phyloP scores from a whole-genome alignment of 1,140 invertebrate genomes.

The Heliothis virescens region DNA sequence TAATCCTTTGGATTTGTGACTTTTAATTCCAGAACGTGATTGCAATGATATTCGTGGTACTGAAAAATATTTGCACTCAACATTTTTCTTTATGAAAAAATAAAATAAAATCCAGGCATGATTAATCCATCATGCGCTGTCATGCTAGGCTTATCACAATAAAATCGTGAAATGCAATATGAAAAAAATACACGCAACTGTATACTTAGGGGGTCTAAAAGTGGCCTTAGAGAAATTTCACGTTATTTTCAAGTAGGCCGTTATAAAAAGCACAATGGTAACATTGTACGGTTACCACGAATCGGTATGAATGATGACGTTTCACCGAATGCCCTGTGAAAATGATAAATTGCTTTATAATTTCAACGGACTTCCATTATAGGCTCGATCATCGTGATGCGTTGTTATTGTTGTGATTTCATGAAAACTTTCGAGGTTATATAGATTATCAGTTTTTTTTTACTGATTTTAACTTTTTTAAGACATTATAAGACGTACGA shows the following conservation, averaged over 20 bases:
- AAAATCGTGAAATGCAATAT: background rate
- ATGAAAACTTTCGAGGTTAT: background rate
- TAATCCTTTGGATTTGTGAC: no score
- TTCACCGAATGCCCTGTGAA: constrained; percentile 56
- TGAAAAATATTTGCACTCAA: background rate
- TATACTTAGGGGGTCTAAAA: constrained; percentile 24
- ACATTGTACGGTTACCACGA: constrained; percentile 51
- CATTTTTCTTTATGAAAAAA: background rate
- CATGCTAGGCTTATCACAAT: background rate
- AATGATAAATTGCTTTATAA: constrained; percentile 68
- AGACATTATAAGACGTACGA: no score
- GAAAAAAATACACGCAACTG: constrained; percentile 16
- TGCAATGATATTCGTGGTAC: background rate
- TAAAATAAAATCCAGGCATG: background rate
- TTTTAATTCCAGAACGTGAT: background rate
- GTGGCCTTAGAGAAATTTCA: constrained; percentile 6
- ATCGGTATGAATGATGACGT: constrained; percentile 61
- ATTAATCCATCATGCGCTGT: constrained; percentile 4
- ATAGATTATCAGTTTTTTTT: no score
- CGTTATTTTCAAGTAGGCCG: background rate
- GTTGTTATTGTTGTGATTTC: constrained; percentile 42
- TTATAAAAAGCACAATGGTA: constrained; percentile 53
- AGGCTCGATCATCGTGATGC: constrained; percentile 48
- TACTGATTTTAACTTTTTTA: no score
- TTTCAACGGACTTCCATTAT: constrained; percentile 53